phyloP scores from a whole-genome alignment of 92 coral and sea anemone genomes.

The Parazoanthus darwini region DNA sequence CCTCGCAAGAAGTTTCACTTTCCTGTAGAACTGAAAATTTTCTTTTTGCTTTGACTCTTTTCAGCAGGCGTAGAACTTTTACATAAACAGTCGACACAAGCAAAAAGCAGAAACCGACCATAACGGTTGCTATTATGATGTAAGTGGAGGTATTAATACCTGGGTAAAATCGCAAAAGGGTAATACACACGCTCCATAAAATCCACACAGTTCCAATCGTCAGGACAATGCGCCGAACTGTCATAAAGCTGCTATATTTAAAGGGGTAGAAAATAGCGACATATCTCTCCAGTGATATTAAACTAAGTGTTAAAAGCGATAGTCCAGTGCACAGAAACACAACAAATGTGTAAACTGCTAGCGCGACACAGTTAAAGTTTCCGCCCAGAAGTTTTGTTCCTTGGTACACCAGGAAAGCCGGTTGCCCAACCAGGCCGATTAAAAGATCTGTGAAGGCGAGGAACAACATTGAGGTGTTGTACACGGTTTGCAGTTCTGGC shows the following conservation, averaged over 20 bases:
- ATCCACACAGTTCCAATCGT: conserved; percentile 57
- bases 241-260: conserved; percentile 61
- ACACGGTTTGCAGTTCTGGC: conserved; percentile 66
- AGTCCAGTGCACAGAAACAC: conserved; percentile 72
- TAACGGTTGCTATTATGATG: conserved; percentile 54
- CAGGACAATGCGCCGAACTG: conserved; percentile 44
- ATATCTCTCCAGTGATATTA: conserved; percentile 73
- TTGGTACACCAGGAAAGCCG: conserved; percentile 69
- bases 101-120: conserved; percentile 54
- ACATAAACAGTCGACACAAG: conserved; percentile 61
- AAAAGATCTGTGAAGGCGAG: conserved; percentile 70
- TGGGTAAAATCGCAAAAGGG: conserved; percentile 52
- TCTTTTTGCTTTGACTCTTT: conserved; percentile 21
- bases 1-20: neutral
- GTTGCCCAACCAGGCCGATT: conserved; percentile 61
- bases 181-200: conserved; percentile 57
- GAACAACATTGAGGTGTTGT: conserved; percentile 76
- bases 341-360: conserved; percentile 60
- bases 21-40: neutral
- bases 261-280: conserved; percentile 77
- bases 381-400: conserved; percentile 48
- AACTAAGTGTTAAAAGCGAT: conserved; percentile 62
- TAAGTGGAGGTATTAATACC: conserved; percentile 52
- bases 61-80: conserved; percentile 58
- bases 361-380: conserved; percentile 61